phyloP scores from a whole-genome alignment of 2,797 vertebrate genomes.

The Capromys pilorides region DNA sequence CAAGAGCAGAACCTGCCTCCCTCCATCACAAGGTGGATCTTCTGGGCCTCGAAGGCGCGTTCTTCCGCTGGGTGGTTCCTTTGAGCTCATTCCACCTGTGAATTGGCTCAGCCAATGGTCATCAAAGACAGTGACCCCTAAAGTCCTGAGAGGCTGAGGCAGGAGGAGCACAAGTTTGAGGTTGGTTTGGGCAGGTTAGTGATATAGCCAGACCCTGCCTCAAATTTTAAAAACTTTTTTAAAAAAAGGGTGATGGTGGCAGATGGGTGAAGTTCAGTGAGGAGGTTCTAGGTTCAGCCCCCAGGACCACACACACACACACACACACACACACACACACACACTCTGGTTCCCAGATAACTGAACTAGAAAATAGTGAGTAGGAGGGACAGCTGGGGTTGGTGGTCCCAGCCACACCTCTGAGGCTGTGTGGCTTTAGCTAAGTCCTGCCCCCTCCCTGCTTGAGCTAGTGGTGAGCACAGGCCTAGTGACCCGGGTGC shows the following conservation, averaged over 20 bases:
- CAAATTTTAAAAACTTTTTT: neutral
- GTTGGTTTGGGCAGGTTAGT: neutral
- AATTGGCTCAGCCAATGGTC: neutral
- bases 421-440: neutral
- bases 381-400: neutral
- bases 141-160: neutral
- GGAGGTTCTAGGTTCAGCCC: neutral
- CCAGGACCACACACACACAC: neutral
- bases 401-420: neutral
- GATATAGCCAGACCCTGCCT: neutral
- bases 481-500: neutral
- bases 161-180: neutral
- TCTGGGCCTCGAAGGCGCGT: neutral
- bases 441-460: neutral
- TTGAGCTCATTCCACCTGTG: neutral
- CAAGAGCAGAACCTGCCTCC: too few species aligned
- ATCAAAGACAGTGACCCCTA: neutral
- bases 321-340: too few species aligned
- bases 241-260: neutral
- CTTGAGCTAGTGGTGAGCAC: neutral
- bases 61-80: neutral
- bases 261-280: neutral
- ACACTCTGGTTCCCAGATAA: too few species aligned
- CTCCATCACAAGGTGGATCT: neutral
- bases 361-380: neutral